Percentiles rank a stretch among this genome's conserved stretches.
Conservation (phyloP, 2,113 vertebrate species). For the Paracanthobrama guichenoti region DNA sequence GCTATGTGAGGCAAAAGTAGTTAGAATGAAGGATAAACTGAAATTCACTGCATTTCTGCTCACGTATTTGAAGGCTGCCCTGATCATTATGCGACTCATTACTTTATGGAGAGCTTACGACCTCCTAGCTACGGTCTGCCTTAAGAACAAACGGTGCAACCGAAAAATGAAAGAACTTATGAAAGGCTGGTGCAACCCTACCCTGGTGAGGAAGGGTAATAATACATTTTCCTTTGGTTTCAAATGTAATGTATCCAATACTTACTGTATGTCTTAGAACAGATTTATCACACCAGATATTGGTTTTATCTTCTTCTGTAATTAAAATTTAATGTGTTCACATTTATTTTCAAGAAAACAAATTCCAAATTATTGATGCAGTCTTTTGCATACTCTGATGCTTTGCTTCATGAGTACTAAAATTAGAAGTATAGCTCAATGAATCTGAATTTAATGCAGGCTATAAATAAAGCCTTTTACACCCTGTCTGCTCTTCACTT, state of each 20-base stretch:
- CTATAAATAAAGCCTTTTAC: conserved; percentile 3
- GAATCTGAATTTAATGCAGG: background rate
- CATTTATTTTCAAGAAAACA: background rate
- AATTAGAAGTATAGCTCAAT: background rate
- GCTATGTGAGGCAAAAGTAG: too few species aligned
- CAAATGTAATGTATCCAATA: background rate
- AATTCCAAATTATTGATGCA: background rate
- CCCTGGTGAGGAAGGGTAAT: background rate
- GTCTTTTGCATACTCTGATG: background rate
- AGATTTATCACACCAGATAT: too few species aligned
- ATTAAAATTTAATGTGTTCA: too few species aligned
- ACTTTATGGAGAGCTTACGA: too few species aligned
- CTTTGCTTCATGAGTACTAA: background rate
- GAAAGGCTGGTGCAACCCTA: background rate
- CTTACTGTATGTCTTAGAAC: background rate
- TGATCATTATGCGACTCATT: too few species aligned
- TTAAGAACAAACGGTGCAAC: too few species aligned
- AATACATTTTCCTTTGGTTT: background rate
- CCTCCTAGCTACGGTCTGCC: too few species aligned
- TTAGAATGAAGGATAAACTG: too few species aligned
- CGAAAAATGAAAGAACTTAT: too few species aligned
- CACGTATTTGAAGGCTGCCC: too few species aligned
- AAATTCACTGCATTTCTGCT: too few species aligned
- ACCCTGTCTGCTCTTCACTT: background rate
- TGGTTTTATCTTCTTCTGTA: too few species aligned